A percentile compares a stretch with the other conserved stretches of the same genome.
Evolutionary conservation across 2,888 invertebrate species (phyloP).

Genomic region (Myathropa florea): DNA sequence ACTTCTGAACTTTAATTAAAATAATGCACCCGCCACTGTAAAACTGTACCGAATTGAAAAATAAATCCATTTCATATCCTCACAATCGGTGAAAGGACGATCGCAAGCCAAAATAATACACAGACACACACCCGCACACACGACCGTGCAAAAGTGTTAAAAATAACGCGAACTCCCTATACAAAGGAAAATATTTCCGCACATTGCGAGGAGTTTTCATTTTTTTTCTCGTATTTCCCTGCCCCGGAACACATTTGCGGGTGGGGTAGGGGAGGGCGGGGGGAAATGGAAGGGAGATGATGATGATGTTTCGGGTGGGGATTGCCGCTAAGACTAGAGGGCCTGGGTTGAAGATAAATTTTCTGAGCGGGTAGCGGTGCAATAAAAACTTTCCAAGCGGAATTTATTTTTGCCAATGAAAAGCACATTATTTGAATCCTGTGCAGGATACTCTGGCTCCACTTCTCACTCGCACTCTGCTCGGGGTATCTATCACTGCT

Average conservation of each 20-base stretch:
- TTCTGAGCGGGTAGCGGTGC: slow-evolving; percentile 52
- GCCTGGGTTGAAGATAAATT: slow-evolving; percentile 45
- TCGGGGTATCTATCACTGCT: slow-evolving; percentile 50
- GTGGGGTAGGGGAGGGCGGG: slow-evolving; percentile 9
- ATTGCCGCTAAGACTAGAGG: slow-evolving; percentile 8
- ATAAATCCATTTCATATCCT: slow-evolving; percentile 66
- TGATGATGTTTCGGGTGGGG: slow-evolving; percentile 38
- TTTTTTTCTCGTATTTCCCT: slow-evolving; percentile 13
- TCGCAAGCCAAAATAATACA: not conserved
- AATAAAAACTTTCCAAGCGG: slow-evolving; percentile 70
- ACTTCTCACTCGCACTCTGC: not conserved
- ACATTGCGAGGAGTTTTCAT: slow-evolving; percentile 30
- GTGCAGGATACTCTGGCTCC: slow-evolving; percentile 40
- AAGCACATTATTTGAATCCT: slow-evolving; percentile 70
- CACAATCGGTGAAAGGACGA: slow-evolving; percentile 54
- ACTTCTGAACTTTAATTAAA: slow-evolving; percentile 70
- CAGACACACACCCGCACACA: not conserved
- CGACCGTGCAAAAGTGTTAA: slow-evolving; percentile 50
- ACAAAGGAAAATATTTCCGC: slow-evolving; percentile 57
- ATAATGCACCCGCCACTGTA: slow-evolving; percentile 64
- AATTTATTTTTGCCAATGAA: slow-evolving; percentile 71
- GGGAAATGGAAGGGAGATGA: not conserved
- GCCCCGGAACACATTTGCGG: not conserved
- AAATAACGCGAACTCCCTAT: slow-evolving; percentile 50
- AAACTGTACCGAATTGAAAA: slow-evolving; percentile 62